Evolutionary conservation across 2,113 vertebrate species (phyloP).

Genomic region (Progne subis): DNA sequence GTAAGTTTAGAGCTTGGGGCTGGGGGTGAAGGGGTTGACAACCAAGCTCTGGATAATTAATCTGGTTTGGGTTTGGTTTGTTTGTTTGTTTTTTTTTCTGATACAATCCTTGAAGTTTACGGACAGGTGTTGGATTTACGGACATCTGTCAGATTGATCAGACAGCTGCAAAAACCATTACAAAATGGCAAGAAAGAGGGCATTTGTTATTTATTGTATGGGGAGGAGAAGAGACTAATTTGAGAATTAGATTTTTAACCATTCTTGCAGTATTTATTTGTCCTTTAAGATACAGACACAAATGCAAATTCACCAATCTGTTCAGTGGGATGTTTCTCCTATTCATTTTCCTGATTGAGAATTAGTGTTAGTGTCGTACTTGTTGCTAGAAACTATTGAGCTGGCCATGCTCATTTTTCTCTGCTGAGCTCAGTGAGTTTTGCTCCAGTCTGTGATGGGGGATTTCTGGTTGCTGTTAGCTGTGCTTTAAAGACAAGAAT

Average conservation of each 20-base stretch:
- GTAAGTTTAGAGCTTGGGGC: background rate
- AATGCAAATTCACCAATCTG: background rate
- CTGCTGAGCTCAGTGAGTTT: background rate
- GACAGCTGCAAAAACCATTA: background rate
- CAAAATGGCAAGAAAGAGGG: conserved; percentile 1
- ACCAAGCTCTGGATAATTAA: background rate
- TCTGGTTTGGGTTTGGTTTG: background rate
- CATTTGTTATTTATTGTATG: background rate
- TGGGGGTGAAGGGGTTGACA: background rate
- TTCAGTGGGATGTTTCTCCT: background rate
- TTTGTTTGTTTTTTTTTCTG: background rate
- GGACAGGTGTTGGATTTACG: conserved; percentile 6
- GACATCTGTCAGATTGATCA: conserved; percentile 1
- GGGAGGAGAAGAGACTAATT: background rate
- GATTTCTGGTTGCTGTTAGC: background rate
- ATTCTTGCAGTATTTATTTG: background rate
- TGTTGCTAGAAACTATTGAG: background rate
- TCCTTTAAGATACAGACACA: background rate
- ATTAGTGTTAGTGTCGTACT: background rate
- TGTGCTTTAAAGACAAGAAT: background rate
- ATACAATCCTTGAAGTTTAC: background rate
- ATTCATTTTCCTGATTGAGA: background rate
- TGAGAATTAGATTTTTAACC: background rate
- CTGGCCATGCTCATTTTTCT: background rate
- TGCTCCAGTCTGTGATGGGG: background rate